Base-by-base conservation (phyloP, 2,113 vertebrate species). In the human region DNA sequence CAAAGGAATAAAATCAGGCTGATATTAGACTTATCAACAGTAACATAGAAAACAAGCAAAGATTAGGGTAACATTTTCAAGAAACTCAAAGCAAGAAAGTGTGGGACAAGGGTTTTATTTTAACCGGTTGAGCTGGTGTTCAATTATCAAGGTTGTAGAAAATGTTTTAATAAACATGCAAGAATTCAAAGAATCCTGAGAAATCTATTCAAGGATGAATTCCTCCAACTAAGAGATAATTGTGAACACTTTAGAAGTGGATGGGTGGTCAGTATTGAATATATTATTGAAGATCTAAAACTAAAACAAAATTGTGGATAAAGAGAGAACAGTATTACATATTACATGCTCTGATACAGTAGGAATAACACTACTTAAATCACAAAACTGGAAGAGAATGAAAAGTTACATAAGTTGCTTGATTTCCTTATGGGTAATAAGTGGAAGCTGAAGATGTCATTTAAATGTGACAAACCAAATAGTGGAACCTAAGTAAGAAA, bases 171-270 rank as follows among this genome's bases (percentile, higher is more conserved):
- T 55, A 81, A 18, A 78, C 5, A 55, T 35, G 50, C 20, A 91
- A 72, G 35, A 93, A 97, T 97, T 70, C 30, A 78, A 97, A 89
- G 66, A 93, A 93, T 89, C 64, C 22, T 95, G 64, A 96, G 82
- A 96, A 96, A 57, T 81, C 64, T 96, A 64, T 72, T 90, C 43
- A 81, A 93, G 55, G n/a, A 91, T 59, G 23, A 96, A 86, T 94
- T 93, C 73, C 43, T 89, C 59, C 45, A 93, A 73, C 8, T 50
- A 84, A 94, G 68, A 97, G 32, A 70, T 75, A 32, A 66, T 1
- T 83, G 45, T 59, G 64, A 91, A 86, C 5, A 83, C 25, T 93
- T 78, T 55, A 91, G 81, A 59, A 84, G 85, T 48, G 43, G 3
- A 38, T 14, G 55, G 40, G 22, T 86, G 61, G 32, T 87, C 78